Evolutionary conservation across 2,113 vertebrate genomes (phyloP).

Genomic region (Tragelaphus imberbis): DNA sequence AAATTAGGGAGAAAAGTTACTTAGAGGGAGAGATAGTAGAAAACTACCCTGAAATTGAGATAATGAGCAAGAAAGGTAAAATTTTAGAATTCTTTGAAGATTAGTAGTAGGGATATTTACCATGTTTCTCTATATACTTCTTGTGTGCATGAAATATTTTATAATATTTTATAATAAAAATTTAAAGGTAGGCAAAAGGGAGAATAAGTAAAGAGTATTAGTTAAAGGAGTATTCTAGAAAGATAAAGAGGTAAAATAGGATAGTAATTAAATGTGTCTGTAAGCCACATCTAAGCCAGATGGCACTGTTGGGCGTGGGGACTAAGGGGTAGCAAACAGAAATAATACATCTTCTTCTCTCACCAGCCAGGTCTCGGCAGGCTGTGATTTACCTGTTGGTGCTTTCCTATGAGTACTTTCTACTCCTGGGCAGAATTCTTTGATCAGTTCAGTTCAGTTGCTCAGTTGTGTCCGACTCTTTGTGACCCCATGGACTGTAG

Average conservation of each 20-base stretch:
- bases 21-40: not conserved
- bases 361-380: not conserved
- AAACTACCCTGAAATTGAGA: not conserved
- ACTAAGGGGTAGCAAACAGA: not conserved
- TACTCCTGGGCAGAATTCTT: not conserved
- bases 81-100: not conserved
- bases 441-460: not conserved
- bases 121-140: not conserved
- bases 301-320: accelerated
- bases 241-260: not conserved
- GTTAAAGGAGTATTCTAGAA: not conserved
- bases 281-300: not conserved
- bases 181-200: not conserved
- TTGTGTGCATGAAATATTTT: not conserved
- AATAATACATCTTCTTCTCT: not conserved
- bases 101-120: not conserved
- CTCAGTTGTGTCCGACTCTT: not conserved
- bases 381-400: not conserved
- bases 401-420: not conserved
- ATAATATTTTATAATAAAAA: not conserved
- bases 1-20: not conserved
- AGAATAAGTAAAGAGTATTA: not conserved
- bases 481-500: not conserved
- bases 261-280: not conserved
- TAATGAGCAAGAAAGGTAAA: not conserved